Evolutionary conservation across 2,797 vertebrate species (phyloP).

Genomic region (Megaceryle alcyon): DNA sequence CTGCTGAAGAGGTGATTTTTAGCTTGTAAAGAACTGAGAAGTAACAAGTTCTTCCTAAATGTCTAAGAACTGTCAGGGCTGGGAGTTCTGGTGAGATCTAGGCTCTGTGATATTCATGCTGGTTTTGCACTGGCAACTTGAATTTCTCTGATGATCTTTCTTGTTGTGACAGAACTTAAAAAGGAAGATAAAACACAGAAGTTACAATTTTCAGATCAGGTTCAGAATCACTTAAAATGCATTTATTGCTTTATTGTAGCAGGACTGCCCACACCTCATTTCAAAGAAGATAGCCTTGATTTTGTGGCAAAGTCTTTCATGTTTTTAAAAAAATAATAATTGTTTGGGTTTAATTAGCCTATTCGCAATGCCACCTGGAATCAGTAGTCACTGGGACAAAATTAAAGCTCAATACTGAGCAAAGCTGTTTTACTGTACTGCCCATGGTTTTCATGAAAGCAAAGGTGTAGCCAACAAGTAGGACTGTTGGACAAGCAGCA

Average conservation of each 20-base stretch:
- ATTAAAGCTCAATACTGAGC: not conserved
- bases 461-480: not conserved
- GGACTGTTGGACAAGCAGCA: not conserved
- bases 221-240: not conserved
- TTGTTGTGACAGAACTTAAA: not conserved
- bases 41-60: not conserved
- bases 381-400: not conserved
- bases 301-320: not conserved
- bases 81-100: not conserved
- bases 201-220: not conserved
- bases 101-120: not conserved
- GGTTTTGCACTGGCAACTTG: not conserved
- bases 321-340: not conserved
- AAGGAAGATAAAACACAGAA: not conserved
- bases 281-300: slow-evolving; percentile 10
- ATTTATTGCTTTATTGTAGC: not conserved
- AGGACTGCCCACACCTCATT: not conserved
- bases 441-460: not conserved
- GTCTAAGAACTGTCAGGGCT: not conserved
- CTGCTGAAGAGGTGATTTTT: not conserved
- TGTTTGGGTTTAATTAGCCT: not conserved
- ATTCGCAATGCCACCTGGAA: not conserved
- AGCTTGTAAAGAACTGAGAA: not conserved
- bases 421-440: not conserved
- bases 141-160: not conserved